Evolutionary conservation across 2,113 vertebrate genomes (phyloP).

Genomic region (Psilopogon haemacephalus): DNA sequence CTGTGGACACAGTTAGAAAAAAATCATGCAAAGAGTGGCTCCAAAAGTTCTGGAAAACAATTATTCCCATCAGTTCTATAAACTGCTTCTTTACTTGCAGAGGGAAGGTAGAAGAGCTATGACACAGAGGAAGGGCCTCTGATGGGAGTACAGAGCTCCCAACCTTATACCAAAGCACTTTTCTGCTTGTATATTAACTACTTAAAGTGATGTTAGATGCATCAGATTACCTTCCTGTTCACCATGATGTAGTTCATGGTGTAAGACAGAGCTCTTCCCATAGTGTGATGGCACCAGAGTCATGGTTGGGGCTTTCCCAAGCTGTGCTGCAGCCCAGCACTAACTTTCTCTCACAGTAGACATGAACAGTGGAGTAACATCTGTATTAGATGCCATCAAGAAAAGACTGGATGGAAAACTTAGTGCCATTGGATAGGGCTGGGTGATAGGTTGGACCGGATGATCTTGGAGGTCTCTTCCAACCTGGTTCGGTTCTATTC

Average conservation of each 20-base stretch:
- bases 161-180: not conserved
- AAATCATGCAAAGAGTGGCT: not conserved
- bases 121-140: not conserved
- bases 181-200: rapidly evolving
- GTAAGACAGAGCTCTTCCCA: not conserved
- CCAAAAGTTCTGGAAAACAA: not conserved
- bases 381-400: not conserved
- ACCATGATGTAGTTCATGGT: not conserved
- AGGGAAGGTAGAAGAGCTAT: not conserved
- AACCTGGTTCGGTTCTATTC: no score
- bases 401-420: no score
- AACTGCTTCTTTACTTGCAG: not conserved
- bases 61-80: not conserved
- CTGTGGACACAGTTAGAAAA: not conserved
- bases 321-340: not conserved
- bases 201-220: not conserved
- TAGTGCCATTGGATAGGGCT: no score
- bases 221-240: not conserved
- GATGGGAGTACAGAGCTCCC: not conserved
- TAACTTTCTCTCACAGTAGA: not conserved
- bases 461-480: no score
- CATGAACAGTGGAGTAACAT: rapidly evolving
- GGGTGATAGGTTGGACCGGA: no score
- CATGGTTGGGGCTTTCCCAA: rapidly evolving
- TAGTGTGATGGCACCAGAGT: rapidly evolving